A percentile compares a stretch with the other conserved stretches of the same genome.
These are phyloP conservation scores for Sphenopsis melanotis DNA, from an alignment of 2,797 vertebrate genomes.

Conservation along the genomic window DNA sequence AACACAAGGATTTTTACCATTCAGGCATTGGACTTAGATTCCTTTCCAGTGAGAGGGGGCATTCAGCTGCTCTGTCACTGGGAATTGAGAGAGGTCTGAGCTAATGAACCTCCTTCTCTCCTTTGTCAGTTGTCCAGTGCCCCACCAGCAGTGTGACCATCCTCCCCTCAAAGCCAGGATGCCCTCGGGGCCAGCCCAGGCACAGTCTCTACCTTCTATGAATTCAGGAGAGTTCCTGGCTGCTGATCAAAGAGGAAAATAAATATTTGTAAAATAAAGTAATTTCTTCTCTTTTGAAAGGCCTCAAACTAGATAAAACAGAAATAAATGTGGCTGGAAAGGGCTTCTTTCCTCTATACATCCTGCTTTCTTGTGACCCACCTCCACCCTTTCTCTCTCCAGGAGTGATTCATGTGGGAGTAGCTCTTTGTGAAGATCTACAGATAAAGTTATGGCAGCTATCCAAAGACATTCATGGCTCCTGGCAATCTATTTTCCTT, in stretches of 20 bases:
- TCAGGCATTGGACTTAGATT: neutral
- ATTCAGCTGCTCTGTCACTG: neutral
- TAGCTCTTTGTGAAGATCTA: constrained; percentile 30
- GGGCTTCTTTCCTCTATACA: neutral
- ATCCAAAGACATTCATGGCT: constrained; percentile 47
- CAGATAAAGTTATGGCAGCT: constrained; percentile 31
- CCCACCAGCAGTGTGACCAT: neutral
- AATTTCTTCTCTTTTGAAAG: neutral
- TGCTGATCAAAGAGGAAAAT: neutral
- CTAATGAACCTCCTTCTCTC: neutral
- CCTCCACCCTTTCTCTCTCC: neutral
- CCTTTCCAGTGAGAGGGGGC: neutral
- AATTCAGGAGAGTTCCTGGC: neutral
- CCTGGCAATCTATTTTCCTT: constrained; percentile 63
- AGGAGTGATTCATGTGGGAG: constrained; percentile 26
- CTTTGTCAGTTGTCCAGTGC: neutral
- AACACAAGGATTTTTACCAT: neutral
- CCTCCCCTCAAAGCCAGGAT: neutral
- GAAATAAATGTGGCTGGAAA: constrained; percentile 3
- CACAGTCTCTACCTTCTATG: neutral
- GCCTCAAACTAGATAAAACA: constrained; percentile 9
- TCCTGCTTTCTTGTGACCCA: neutral
- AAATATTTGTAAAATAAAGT: constrained; percentile 23
- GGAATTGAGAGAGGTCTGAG: neutral
- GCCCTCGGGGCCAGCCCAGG: neutral